Evolutionary conservation across 2,113 vertebrate genomes (phyloP).

Genomic region (Acanthisitta chloris): DNA sequence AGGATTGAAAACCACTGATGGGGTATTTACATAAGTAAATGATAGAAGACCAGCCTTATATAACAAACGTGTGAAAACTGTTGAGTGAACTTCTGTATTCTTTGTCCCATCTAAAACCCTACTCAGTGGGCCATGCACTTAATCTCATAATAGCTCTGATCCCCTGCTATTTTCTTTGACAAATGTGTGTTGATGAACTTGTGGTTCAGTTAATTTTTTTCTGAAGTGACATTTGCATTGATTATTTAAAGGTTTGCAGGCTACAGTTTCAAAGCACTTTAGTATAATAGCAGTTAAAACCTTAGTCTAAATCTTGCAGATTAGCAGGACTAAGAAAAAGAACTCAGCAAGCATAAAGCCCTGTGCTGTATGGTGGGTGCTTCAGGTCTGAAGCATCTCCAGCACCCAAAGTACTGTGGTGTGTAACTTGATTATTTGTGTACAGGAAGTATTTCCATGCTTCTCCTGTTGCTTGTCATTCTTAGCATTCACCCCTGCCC

Average conservation of each 20-base stretch:
- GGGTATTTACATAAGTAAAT: constrained; percentile 67
- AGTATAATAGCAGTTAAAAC: constrained; percentile 67
- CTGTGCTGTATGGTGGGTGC: not conserved
- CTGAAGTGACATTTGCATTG: constrained; percentile 68
- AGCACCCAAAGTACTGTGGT: not conserved
- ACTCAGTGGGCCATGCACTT: constrained; percentile 76
- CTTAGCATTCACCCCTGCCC: not conserved
- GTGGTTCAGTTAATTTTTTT: constrained; percentile 60
- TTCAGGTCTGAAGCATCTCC: constrained; percentile 3
- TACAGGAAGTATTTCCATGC: not conserved
- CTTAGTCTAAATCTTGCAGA: constrained; percentile 46
- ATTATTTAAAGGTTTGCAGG: constrained; percentile 68
- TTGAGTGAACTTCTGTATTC: constrained; percentile 78
- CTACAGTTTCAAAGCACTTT: constrained; percentile 63
- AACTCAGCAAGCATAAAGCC: constrained; percentile 5
- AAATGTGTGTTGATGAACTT: constrained; percentile 83
- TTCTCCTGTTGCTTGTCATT: not conserved
- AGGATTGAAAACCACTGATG: constrained; percentile 45
- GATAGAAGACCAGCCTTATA: constrained; percentile 62
- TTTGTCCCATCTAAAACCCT: constrained; percentile 81
- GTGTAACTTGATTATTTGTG: not conserved
- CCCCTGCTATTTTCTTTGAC: constrained; percentile 82
- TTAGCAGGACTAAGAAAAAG: constrained; percentile 27
- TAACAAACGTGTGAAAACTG: constrained; percentile 77
- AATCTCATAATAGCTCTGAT: constrained; percentile 89